Evolutionary conservation across 2,797 vertebrate genomes (phyloP), one percentile per base, ranked within the genome.

Genomic region (Typhlichthys subterraneus): DNA sequence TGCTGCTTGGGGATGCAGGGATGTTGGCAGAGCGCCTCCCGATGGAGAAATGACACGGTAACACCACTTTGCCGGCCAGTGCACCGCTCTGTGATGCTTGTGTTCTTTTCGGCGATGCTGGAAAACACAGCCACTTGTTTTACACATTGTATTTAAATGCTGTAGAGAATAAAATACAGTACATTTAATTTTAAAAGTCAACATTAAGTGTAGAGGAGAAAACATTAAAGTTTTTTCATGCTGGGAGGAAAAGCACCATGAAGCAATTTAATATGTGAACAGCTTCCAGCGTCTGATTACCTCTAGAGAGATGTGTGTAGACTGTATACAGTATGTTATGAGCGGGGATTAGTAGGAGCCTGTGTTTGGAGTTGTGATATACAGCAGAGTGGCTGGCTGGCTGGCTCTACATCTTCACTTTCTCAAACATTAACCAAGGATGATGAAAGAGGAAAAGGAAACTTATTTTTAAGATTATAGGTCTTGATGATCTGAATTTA

Each of bases 1-100:
- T 8, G 3, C 46, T 29, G 10, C 14, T 12, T 5, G 0, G n/a
- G 65, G 54, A 0, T 3, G 33, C 13, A 15, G 69, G 12, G 46
- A 33, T 53, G 66, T 23, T 45, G 23, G 63, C 45, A 1, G 66
- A 13, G 1, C 8, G 13, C 2, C 89, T 85, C 12, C 83, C 70
- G 19, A 91, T 93, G 59, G 93, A 90, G 80, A 97, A 95, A 81
- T 82, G 91, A 61, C 97, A 99, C 0, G 95, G 95, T 42, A 99
- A 87, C 57, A 85, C 80, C 61, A 89, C 94, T 57, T 76, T 87
- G 63, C 91, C 91, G 0, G 95, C 93, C 38, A 98, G 89, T 0
- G 85, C 90, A 7, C 93, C 95, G 6, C 80, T 87, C 4, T 88
- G 87, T 0, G 85, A 55, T 0, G 50, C 9, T 15, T 17, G 67